Base-by-base conservation (phyloP, 2,113 vertebrate genomes). In the Leucoraja erinaceus region DNA sequence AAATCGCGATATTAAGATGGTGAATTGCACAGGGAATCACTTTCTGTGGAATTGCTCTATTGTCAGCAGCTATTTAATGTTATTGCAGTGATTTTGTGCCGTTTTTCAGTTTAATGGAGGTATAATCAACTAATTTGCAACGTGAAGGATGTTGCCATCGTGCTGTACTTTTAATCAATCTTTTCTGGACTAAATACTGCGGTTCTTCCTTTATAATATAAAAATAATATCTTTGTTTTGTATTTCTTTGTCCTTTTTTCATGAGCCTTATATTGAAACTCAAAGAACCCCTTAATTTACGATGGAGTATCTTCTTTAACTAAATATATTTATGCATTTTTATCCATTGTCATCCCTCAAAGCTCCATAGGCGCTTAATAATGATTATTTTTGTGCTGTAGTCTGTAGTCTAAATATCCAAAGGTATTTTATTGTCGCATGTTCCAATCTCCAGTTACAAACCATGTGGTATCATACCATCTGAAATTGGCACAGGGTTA, bases 21-120 rank as follows among this genome's bases (percentile, higher is more conserved):
- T 68, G 86, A 66, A 28, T 90, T 2, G 20, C 61, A 68, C 31
- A 31, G n/a, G 16, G 28, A 68, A 20, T 33, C 31, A 90, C 63
- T 68, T 90, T 86, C 56, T 90, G 47, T 59, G 47, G 28, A 84
- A 68, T 63, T 90, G 59, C 86, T 90, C 63, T 68, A 63, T 14
- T 70, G 86, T 68, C 63, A 90, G n/a, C n/a, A 20, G 7, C 31
- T 38, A 68, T 38, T 90, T 68, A 90, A 68, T 90, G 33, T 68
- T 16, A 68, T 72, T 47, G 25, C 9, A 47, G 20, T 22, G 61
- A 47, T 47, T 72, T 47, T 8, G 22, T 33, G 68, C 66, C 61
- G 22, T 0, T 68, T 66, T 63, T 90, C 61, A 66, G n/a, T 11
- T 91, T 72, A 59, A 63, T 86, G 56, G 63, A 70, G 68, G 38